phyloP scores from a whole-genome alignment of 2,113 vertebrate genomes.

The Micromys minutus region DNA sequence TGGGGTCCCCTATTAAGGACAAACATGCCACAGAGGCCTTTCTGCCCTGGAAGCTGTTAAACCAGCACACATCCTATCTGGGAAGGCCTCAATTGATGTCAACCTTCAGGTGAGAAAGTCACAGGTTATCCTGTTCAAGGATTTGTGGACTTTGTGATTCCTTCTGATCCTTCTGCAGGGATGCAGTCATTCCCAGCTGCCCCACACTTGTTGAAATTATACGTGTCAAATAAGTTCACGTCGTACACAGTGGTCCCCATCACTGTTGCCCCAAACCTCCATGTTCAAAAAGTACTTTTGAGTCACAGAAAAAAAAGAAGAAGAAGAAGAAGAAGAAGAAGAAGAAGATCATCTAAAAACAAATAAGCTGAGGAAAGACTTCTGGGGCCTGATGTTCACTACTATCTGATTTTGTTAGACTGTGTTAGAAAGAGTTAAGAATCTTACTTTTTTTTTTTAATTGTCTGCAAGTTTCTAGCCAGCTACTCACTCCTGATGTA shows the following conservation, averaged over 20 bases:
- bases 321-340: no score
- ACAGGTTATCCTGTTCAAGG: background rate
- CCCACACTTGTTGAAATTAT: slow-evolving; percentile 17
- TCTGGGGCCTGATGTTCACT: slow-evolving; percentile 75
- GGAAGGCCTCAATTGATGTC: background rate
- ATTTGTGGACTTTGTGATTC: background rate
- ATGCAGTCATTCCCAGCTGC: slow-evolving; percentile 1
- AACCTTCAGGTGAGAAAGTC: slow-evolving; percentile 26
- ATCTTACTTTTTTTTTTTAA: background rate
- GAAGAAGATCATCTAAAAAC: background rate
- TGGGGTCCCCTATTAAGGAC: background rate
- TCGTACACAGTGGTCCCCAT: background rate
- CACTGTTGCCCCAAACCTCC: slow-evolving; percentile 22
- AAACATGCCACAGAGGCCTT: background rate
- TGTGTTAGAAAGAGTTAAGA: slow-evolving; percentile 34
- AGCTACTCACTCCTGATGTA: background rate
- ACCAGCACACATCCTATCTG: background rate
- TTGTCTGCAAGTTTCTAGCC: slow-evolving; percentile 23
- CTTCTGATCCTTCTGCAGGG: background rate
- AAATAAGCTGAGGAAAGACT: slow-evolving; percentile 17
- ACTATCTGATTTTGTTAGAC: slow-evolving; percentile 78
- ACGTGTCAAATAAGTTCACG: background rate
- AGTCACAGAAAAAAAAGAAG: slow-evolving; percentile 65
- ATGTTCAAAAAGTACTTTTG: slow-evolving; percentile 38
- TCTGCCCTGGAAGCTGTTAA: background rate